Evolutionary conservation across 2,888 invertebrate species (phyloP).

Genomic region (Drosophila pegasa): DNA sequence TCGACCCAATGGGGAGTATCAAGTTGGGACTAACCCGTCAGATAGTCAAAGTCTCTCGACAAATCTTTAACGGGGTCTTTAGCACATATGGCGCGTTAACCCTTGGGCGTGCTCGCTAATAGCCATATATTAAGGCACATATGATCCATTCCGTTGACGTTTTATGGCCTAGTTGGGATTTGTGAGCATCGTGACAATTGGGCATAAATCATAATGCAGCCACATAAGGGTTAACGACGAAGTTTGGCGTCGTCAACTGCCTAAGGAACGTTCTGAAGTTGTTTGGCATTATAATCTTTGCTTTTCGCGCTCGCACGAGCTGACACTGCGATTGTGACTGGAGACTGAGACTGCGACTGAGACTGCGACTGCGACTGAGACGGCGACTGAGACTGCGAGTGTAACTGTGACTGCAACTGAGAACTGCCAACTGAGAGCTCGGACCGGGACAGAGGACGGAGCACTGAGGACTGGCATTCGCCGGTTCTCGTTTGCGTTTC

Average conservation of each 20-base stretch:
- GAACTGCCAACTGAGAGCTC: conserved; percentile 18
- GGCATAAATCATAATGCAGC: conserved; percentile 47
- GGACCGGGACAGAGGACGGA: conserved; percentile 11
- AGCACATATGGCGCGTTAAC: conserved; percentile 48
- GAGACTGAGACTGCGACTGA: conserved; percentile 9
- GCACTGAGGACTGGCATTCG: conserved; percentile 50
- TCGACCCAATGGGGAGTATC: background rate
- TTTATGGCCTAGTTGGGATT: conserved; percentile 5
- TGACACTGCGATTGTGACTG: conserved; percentile 38
- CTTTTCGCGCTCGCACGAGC: conserved; percentile 52
- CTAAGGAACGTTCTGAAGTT: conserved; percentile 53
- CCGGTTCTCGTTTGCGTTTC: conserved; percentile 62
- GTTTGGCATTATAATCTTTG: conserved; percentile 67
- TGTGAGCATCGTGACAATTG: conserved; percentile 49
- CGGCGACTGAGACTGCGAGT: conserved; percentile 8
- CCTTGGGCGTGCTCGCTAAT: conserved; percentile 32
- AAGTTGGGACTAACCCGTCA: background rate
- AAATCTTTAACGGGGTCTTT: background rate
- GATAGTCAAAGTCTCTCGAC: background rate
- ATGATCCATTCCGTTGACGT: background rate
- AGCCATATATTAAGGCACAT: background rate
- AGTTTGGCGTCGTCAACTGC: conserved; percentile 47
- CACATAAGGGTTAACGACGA: conserved; percentile 58
- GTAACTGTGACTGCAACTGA: conserved; percentile 15
- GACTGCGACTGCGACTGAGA: conserved; percentile 18